These are phyloP conservation scores for Vulpes ferrilata DNA, from an alignment of 2,113 vertebrate species.

Conservation along the genomic window DNA sequence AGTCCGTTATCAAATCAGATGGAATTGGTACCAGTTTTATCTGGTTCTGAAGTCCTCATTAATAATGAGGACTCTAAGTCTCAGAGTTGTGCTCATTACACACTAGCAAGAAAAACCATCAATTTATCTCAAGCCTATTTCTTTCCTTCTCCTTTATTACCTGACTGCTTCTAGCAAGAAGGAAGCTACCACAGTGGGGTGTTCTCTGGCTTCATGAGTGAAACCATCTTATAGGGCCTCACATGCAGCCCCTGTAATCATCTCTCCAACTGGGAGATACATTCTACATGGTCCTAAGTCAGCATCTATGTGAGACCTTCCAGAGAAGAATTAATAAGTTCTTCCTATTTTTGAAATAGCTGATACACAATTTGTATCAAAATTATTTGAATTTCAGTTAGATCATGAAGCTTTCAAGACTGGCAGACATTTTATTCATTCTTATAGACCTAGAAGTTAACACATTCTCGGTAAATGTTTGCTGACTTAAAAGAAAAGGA, in stretches of 20 bases:
- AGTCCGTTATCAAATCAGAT: background rate
- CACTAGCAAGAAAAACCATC: background rate
- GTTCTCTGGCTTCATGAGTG: background rate
- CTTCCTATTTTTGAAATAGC: background rate
- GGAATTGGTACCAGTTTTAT: background rate
- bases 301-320: background rate
- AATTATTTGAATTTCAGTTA: constrained; percentile 2
- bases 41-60: background rate
- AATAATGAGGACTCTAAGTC: background rate
- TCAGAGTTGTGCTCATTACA: background rate
- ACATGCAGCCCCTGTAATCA: background rate
- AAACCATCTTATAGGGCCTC: background rate
- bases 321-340: background rate
- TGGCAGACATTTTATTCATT: background rate
- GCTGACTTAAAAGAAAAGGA: background rate
- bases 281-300: background rate
- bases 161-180: background rate
- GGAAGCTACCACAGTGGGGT: background rate
- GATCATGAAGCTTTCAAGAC: background rate
- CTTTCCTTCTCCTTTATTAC: background rate
- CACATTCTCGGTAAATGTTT: background rate
- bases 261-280: background rate
- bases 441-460: background rate
- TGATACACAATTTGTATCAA: background rate
- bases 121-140: background rate